These are phyloP conservation scores for Alouatta caraya DNA, from an alignment of 2,797 vertebrate genomes.

Conservation along the genomic window DNA sequence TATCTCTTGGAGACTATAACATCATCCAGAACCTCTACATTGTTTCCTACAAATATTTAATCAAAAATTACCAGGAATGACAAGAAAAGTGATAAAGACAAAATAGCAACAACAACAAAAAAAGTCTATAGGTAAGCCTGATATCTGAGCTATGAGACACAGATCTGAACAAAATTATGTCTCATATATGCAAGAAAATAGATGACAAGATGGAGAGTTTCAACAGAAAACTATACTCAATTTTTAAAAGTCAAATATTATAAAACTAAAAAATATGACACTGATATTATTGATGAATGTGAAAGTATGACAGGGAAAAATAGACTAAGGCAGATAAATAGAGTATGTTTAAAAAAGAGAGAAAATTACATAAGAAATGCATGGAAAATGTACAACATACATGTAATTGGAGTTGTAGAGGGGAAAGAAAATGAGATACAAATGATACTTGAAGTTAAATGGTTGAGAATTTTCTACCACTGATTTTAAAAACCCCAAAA, in stretches of 20 bases:
- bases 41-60: background rate
- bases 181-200: background rate
- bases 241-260: background rate
- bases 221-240: background rate
- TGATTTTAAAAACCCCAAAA: background rate
- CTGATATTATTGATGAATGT: background rate
- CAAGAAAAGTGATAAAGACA: background rate
- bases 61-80: background rate
- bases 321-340: background rate
- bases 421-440: background rate
- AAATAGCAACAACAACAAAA: background rate
- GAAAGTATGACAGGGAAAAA: background rate
- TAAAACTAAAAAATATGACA: background rate
- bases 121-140: background rate
- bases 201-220: background rate
- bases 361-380: background rate
- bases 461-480: background rate
- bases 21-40: background rate
- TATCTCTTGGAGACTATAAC: background rate
- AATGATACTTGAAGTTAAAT: constrained; percentile 16
- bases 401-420: background rate
- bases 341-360: background rate
- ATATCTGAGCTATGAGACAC: background rate
- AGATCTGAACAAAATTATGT: background rate
- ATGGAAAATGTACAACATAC: background rate